Conservation (phyloP, 2,888 invertebrate species). For the Notodonta dromedarius region DNA sequence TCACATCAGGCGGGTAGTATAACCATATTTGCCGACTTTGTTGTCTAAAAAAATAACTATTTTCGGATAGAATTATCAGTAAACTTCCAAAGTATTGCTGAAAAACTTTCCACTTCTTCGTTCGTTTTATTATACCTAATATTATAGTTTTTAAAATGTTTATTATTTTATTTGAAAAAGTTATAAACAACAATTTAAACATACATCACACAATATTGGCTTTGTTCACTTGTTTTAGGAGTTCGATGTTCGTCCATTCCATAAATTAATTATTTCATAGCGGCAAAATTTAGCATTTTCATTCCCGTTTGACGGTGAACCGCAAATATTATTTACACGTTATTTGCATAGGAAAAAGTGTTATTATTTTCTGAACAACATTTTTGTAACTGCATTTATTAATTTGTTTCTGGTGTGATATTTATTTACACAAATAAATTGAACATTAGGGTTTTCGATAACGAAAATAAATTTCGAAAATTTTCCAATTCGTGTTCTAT, state of each 20-base stretch:
- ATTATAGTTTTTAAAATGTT: too few species aligned
- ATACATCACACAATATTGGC: background rate
- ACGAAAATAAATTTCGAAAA: background rate
- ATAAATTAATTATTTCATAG: slow-evolving; percentile 3
- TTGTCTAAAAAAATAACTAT: too few species aligned
- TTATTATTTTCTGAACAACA: background rate
- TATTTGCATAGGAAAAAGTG: slow-evolving; percentile 5
- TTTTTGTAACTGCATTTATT: background rate
- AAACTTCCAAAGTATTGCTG: too few species aligned
- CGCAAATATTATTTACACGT: slow-evolving; percentile 3
- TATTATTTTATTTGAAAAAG: too few species aligned
- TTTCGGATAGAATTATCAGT: too few species aligned
- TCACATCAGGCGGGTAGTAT: too few species aligned
- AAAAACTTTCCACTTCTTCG: too few species aligned
- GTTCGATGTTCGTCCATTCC: background rate
- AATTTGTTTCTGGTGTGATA: background rate
- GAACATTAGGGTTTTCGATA: background rate
- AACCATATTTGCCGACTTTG: too few species aligned
- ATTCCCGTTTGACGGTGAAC: background rate
- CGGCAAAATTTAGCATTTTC: background rate
- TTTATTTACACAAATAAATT: background rate
- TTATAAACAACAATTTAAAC: too few species aligned
- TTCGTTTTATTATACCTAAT: too few species aligned
- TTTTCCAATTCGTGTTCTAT: too few species aligned
- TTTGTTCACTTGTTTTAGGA: background rate